phyloP scores from a whole-genome alignment of 2,113 vertebrate genomes.

The Ptilorrhoa leucosticta region DNA sequence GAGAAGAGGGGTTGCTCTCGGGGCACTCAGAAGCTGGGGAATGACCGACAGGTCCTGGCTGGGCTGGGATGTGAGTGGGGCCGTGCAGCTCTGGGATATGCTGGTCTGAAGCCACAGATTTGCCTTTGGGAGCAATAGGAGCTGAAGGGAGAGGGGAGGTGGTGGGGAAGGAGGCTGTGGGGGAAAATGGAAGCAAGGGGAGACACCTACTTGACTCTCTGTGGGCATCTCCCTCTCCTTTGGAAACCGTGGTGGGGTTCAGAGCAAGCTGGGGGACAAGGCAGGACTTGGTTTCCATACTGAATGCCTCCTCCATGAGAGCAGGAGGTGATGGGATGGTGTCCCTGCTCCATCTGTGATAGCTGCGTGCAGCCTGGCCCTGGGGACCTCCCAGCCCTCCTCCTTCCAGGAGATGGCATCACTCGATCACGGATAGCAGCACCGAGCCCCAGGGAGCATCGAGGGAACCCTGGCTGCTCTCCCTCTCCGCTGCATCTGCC shows the following conservation, averaged over 20 bases:
- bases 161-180: background rate
- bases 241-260: background rate
- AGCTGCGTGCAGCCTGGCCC: background rate
- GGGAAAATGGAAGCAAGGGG: background rate
- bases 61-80: background rate
- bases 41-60: background rate
- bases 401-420: slow-evolving; percentile 64
- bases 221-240: background rate
- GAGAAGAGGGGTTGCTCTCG: fast-evolving
- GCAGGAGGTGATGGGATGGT: background rate
- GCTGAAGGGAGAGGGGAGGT: background rate
- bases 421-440: slow-evolving; percentile 14
- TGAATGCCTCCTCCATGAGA: background rate
- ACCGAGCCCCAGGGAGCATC: background rate
- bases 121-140: background rate
- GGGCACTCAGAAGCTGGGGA: background rate
- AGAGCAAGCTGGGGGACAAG: background rate
- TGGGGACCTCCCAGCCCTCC: background rate
- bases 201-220: background rate
- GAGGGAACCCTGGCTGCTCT: background rate
- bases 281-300: background rate
- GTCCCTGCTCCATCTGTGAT: background rate
- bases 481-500: fast-evolving
- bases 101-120: background rate
- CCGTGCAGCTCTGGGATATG: background rate